Evolutionary conservation across 2,888 invertebrate genomes (phyloP), one percentile per base, ranked within the genome.

Genomic region (Eupithecia exiguata): DNA sequence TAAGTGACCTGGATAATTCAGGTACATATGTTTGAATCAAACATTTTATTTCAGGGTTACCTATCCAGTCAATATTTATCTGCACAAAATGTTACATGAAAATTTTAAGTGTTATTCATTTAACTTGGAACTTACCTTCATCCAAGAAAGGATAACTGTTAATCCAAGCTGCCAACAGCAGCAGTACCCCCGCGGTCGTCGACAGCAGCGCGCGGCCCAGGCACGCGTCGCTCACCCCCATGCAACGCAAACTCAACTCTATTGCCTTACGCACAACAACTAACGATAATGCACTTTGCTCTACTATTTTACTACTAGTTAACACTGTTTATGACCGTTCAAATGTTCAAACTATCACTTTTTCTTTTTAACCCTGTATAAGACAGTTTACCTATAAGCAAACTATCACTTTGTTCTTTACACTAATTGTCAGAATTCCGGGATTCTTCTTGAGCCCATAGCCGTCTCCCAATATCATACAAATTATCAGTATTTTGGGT

Each of bases 71-170:
- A 49, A 49, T n/a, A 2, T n/a, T n/a, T n/a, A n/a, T n/a, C 6
- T 18, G 5, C 46, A 18, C 18, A 7, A 46, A 46, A 46, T 46
- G 7, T 16, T 46, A 18, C 6, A 1, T 18, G 5, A 18, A 46
- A 14, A 46, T 6, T 5, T 46, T 18, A 46, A 46, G 1, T 16
- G 1, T 5, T 43, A 43, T 5, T 18, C 18, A 46, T n/a, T 46
- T 16, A n/a, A 46, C 18, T 16, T 9, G 10, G 21, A 53, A 16
- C 53, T 21, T 84, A 94, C 96, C 95, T 92, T 95, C 92, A 84
- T 95, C 95, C 82, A 96, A 95, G 83, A 97, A 96, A 2, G 97
- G 97, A 81, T 96, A 94, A 66, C 95, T 95, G 74, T 96, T 95
- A 25, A 96, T 90, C 97, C 97, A 97, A 74, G 96, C 88, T 49